Base-by-base conservation (phyloP, 1,140 invertebrate species). In the Mercenaria mercenaria region DNA sequence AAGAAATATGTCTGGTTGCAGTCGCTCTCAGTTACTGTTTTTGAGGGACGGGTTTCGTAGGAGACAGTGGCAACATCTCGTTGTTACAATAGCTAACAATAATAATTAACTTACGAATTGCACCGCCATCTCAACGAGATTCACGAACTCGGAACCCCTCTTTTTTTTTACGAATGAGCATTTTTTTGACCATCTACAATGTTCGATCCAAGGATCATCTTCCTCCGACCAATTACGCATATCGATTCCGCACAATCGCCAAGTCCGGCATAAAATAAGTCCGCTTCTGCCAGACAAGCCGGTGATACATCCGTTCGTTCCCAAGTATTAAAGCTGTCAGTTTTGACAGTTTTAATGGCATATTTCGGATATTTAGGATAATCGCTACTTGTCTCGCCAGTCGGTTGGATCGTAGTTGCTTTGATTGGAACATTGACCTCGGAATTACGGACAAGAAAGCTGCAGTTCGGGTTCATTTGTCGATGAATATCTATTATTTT, bases 161-260 rank as follows among this genome's bases (percentile, higher is more conserved):
- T 26, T 69, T 18, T 67, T 41, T 23, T 10, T 13, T 37, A 80
- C n/a, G 39, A 50, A 88, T 8, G 11, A 32, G 41, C 86, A 88
- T 0, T 64, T 23, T 23, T 39, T 69, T 47, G 56, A 67, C 56
- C 56, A 88, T 69, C 86, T 47, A 0, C 76, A 61, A 50, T 88
- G 86, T 39, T 88, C 86, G 29, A 88, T 56, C 76, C 74, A 88
- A 0, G 86, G 86, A 37, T 88, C 86, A 52, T 88, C 86, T 29
- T 80, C 76, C 11, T 34, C 26, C 1, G 41, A 59, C 86, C 86
- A 88, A 41, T 88, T 76, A 1, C 86, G 50, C n/a, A n/a, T n/a
- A n/a, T n/a, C n/a, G n/a, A 56, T 23, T 23, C n/a, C 15, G n/a
- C 52, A 23, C 64, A 69, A 37, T 84, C 82, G 3, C 64, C 82